These are phyloP conservation scores for Hippopotamyrus pictus DNA, from an alignment of 2,797 vertebrate species.

Conservation along the genomic window DNA sequence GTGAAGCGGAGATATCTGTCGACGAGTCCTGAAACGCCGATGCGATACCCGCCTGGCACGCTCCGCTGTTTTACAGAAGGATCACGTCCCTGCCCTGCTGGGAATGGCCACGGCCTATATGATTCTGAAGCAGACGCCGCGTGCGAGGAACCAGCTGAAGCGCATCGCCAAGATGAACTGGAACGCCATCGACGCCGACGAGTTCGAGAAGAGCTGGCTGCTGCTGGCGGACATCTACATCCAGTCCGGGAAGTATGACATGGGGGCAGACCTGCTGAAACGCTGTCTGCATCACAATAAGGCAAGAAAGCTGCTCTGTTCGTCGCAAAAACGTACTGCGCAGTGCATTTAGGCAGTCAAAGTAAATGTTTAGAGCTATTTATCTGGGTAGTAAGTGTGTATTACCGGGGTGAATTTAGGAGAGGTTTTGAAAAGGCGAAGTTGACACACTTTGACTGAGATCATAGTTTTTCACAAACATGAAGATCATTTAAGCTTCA, in stretches of 20 bases:
- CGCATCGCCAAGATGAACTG: slow-evolving; percentile 93
- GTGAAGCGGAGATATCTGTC: background rate
- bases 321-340: background rate
- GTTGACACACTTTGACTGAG: background rate
- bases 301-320: slow-evolving; percentile 38
- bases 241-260: slow-evolving; percentile 91
- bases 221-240: slow-evolving; percentile 96
- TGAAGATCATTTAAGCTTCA: background rate
- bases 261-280: slow-evolving; percentile 85
- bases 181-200: slow-evolving; percentile 87
- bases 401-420: background rate
- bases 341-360: background rate
- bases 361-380: background rate
- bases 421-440: background rate
- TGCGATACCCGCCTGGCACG: background rate
- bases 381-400: background rate
- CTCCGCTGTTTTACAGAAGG: slow-evolving; percentile 63
- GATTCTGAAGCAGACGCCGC: slow-evolving; percentile 92
- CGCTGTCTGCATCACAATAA: slow-evolving; percentile 86
- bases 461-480: background rate
- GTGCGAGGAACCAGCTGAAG: slow-evolving; percentile 91
- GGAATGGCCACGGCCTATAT: slow-evolving; percentile 95
- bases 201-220: slow-evolving; percentile 97
- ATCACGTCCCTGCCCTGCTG: slow-evolving; percentile 85
- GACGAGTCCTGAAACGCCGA: background rate